These are phyloP conservation scores for Tenthredo amoena DNA, from an alignment of 2,888 invertebrate genomes.

Conservation along the genomic window DNA sequence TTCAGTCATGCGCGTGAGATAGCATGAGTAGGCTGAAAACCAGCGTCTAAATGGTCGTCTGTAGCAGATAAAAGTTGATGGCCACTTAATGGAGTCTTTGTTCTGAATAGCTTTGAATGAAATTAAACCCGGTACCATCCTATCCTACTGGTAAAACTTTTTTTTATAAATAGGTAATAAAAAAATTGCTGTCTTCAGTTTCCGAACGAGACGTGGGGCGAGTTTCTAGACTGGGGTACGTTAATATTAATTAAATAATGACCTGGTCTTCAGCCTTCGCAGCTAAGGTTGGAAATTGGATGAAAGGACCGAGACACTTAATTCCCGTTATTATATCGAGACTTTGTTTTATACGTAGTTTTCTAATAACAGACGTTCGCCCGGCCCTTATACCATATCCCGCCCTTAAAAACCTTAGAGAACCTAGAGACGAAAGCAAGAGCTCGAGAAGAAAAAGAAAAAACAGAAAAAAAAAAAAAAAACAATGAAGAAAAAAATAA, in stretches of 20 bases:
- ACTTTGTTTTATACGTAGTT: conserved; percentile 16
- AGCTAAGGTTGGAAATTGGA: conserved; percentile 6
- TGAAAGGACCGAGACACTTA: conserved; percentile 19
- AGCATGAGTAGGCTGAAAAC: conserved; percentile 37
- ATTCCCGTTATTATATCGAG: conserved; percentile 39
- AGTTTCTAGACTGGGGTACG: neutral
- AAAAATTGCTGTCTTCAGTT: conserved; percentile 33
- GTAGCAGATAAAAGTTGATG: conserved; percentile 45
- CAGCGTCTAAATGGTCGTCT: conserved; percentile 35
- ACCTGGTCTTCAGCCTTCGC: neutral
- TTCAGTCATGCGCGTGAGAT: conserved; percentile 43
- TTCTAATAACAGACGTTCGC: neutral
- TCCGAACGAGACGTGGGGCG: conserved; percentile 1
- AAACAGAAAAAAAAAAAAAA: neutral
- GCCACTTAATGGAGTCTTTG: conserved; percentile 41
- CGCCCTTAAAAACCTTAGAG: neutral
- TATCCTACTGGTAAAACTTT: conserved; percentile 25
- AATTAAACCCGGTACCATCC: conserved; percentile 20
- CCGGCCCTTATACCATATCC: neutral
- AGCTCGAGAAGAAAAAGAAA: neutral
- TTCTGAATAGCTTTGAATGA: conserved; percentile 32
- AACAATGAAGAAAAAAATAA: neutral
- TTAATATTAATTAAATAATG: conserved; percentile 30
- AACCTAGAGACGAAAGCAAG: neutral
- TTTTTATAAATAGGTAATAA: conserved; percentile 41